Evolutionary conservation across 23 tunicate species (phyloP).

Genomic region (Styela plicata): DNA sequence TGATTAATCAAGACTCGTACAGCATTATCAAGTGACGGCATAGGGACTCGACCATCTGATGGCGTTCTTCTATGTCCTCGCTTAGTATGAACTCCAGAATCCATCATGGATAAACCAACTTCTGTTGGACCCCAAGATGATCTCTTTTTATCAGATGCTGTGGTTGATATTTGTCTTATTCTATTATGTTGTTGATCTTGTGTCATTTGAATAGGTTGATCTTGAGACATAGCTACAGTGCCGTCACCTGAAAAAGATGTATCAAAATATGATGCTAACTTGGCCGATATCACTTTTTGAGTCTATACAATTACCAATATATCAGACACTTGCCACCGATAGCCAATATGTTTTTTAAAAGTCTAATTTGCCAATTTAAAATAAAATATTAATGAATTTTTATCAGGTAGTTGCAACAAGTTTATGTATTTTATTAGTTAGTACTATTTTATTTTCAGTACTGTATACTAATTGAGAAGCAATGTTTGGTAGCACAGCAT

Average conservation of each 20-base stretch:
- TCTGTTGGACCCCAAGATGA: slow-evolving; percentile 94
- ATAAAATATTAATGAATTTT: too few relatives aligned
- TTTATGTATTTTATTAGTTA: too few relatives aligned
- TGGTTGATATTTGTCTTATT: not conserved
- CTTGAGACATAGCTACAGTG: not conserved
- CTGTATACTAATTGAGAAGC: too few relatives aligned
- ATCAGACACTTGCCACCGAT: too few relatives aligned
- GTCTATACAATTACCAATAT: too few relatives aligned
- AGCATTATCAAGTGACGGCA: slow-evolving; percentile 83
- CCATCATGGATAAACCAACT: slow-evolving; percentile 30
- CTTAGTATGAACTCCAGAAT: slow-evolving; percentile 22
- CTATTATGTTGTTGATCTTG: not conserved
- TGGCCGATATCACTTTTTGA: too few relatives aligned
- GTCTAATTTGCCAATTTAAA: too few relatives aligned
- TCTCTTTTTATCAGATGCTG: slow-evolving; percentile 39
- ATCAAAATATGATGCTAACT: too few relatives aligned
- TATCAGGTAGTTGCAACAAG: too few relatives aligned
- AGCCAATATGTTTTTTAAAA: too few relatives aligned
- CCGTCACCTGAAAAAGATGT: not conserved
- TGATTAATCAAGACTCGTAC: slow-evolving; percentile 63
- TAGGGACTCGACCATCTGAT: slow-evolving; percentile 85
- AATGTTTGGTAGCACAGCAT: too few relatives aligned
- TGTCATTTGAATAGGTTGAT: not conserved
- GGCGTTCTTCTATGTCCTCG: slow-evolving; percentile 82
- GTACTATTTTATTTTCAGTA: too few relatives aligned